These are phyloP conservation scores for Drosophila saltans DNA, from an alignment of 1,140 invertebrate genomes.

Conservation along the genomic window DNA sequence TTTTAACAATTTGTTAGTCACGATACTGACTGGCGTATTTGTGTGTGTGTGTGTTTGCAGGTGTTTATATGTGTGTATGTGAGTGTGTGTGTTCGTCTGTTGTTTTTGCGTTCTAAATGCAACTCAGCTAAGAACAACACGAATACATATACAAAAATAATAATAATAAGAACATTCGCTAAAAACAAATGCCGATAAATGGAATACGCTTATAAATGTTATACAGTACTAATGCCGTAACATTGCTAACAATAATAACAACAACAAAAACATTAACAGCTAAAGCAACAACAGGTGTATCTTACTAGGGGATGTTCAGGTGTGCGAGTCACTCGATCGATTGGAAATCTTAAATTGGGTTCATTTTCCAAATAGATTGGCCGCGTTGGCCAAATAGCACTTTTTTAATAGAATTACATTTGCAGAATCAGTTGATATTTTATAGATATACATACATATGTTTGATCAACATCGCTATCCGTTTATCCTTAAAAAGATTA, in stretches of 20 bases:
- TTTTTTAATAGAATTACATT: background rate
- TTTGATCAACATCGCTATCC: no score
- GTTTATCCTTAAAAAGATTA: no score
- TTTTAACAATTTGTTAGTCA: background rate
- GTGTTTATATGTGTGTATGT: background rate
- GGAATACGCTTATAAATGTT: background rate
- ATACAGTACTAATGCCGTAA: background rate
- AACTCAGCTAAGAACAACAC: background rate
- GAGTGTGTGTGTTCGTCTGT: background rate
- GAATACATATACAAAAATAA: background rate
- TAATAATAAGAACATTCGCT: background rate
- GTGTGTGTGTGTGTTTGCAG: background rate
- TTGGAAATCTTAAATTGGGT: no score
- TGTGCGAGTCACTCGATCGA: background rate
- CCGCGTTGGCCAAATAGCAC: background rate
- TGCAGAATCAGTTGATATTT: no score
- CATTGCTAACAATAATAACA: background rate
- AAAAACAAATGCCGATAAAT: slow-evolving; percentile 9
- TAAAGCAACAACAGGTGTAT: background rate
- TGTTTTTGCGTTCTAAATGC: slow-evolving; percentile 7
- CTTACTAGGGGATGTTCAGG: background rate
- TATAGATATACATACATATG: no score
- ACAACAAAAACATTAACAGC: background rate
- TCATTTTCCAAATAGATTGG: no score
- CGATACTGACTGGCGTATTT: background rate